Conservation (phyloP, 2,888 invertebrate species). For the Dicranocentrus wangi region DNA sequence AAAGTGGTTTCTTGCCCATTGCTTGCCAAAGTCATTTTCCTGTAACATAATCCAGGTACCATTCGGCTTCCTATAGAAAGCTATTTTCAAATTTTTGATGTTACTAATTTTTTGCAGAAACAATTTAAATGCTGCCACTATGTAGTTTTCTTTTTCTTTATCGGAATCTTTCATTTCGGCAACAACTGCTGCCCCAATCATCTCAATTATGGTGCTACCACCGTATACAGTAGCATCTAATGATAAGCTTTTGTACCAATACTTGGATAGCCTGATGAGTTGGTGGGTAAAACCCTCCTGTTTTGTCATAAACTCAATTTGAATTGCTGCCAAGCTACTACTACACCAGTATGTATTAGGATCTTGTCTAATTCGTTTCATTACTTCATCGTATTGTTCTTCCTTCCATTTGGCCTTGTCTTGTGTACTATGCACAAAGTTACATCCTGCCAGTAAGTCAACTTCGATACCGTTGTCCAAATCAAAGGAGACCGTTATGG, state of each 20-base stretch:
- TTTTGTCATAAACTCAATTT: constrained; percentile 17
- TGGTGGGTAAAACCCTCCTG: constrained; percentile 12
- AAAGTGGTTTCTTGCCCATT: constrained; percentile 26
- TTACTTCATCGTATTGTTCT: neutral
- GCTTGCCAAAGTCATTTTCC: neutral
- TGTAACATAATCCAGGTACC: neutral
- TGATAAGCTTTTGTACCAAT: constrained; percentile 44
- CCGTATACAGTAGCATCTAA: constrained; percentile 33
- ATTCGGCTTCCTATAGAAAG: neutral
- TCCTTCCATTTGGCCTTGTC: neutral
- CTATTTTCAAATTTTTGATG: constrained; percentile 27
- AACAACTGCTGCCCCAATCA: constrained; percentile 31
- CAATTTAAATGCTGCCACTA: constrained; percentile 14
- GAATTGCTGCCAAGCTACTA: constrained; percentile 9
- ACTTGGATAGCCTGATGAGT: constrained; percentile 31
- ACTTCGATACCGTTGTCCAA: constrained; percentile 51
- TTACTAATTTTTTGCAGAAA: constrained; percentile 13
- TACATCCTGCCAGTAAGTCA: constrained; percentile 50
- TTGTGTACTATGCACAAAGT: constrained; percentile 25
- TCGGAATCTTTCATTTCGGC: neutral
- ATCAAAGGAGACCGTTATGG: constrained; percentile 7
- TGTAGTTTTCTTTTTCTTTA: neutral
- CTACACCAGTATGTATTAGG: neutral
- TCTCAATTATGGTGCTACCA: constrained; percentile 46
- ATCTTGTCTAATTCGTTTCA: neutral